Evolutionary conservation across 35 echinoderm and acorn worm genomes (phyloP), one percentile per base, ranked within the genome.

Genomic region (Patiria miniata): DNA sequence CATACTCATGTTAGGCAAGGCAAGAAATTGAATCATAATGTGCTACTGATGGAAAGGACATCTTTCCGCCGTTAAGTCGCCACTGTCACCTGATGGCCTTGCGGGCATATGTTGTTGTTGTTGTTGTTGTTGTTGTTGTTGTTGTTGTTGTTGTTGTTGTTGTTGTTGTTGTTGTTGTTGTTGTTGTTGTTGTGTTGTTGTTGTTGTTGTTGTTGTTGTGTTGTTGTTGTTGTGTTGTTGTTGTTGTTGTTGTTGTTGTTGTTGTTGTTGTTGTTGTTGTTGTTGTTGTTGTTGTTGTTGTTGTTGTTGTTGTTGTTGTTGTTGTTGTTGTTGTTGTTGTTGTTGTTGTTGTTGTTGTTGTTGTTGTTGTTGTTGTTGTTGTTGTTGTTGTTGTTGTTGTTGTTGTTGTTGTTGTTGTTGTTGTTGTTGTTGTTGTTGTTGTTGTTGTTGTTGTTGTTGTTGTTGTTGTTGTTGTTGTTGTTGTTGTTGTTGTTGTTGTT

Each of bases 341-440:
- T 56, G 81, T 50, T 83, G 51, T 19, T 81, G 39, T 40, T 42
- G 7, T 12, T 42, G 7, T 8, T 81, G 81, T 2, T 81, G 79
- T 12, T 81, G 79, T 40, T 80, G 73, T 78, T 78, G 73, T 78
- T 78, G 73, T 78, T 78, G 73, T 78, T 78, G 73, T 78, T 78
- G 78, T 37, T 78, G 73, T 78, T 78, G 73, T 14, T 78, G 78
- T 81, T 78, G 73, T 78, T 78, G 73, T 78, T 78, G 73, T 78
- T 78, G 73, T 78, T 78, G 78, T 50, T 78, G 73, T 78, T 78
- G 73, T 34, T 78, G 78, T 6, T 81, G 78, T 21, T 81, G 78
- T 6, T 81, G 78, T 21, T 78, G 73, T 14, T 78, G 78, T 9
- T 81, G 78, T 37, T 81, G 78, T 21, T 81, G 38, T 37, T 81